A percentile compares a stretch with the other conserved stretches of the same genome.
Evolutionary conservation across 1,140 invertebrate genomes (phyloP).

Genomic region (Lasioglossum baleicum): DNA sequence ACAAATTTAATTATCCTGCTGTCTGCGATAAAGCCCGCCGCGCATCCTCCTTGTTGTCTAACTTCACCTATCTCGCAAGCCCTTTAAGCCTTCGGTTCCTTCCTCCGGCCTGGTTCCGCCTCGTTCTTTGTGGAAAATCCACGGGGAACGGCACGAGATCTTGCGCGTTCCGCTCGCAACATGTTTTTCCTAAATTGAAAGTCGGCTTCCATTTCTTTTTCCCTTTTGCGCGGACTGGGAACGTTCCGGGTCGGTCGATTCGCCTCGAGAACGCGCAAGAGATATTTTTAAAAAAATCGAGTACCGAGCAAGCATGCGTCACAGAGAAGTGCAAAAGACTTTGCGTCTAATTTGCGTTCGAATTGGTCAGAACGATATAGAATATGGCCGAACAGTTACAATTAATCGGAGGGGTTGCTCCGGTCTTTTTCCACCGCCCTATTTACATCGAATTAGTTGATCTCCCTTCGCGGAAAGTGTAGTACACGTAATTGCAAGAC

Average conservation of each 20-base stretch:
- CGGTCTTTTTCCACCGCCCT: background rate
- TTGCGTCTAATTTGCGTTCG: too few species aligned
- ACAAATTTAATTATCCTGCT: conserved; percentile 83
- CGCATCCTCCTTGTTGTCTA: conserved; percentile 70
- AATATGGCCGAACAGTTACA: background rate
- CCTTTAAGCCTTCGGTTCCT: conserved; percentile 64
- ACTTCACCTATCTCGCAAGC: conserved; percentile 69
- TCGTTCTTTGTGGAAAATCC: conserved; percentile 42
- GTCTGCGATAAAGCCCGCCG: conserved; percentile 79
- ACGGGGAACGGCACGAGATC: background rate
- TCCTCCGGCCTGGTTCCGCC: conserved; percentile 44
- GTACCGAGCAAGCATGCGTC: too few species aligned
- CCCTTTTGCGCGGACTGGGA: too few species aligned
- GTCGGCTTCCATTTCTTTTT: background rate
- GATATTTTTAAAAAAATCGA: too few species aligned
- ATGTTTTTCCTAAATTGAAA: conserved; percentile 24
- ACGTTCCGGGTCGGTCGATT: background rate
- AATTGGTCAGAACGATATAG: background rate
- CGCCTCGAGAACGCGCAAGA: background rate
- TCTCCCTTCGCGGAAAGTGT: background rate
- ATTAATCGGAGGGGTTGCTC: background rate
- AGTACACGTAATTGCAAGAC: background rate
- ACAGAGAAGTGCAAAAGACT: too few species aligned
- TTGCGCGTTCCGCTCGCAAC: conserved; percentile 1
- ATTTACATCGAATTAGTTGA: background rate